A percentile compares a stretch with the other conserved stretches of the same genome.
These are phyloP conservation scores for Saccostrea cuccullata DNA, from an alignment of 1,140 invertebrate species.

Conservation along the genomic window DNA sequence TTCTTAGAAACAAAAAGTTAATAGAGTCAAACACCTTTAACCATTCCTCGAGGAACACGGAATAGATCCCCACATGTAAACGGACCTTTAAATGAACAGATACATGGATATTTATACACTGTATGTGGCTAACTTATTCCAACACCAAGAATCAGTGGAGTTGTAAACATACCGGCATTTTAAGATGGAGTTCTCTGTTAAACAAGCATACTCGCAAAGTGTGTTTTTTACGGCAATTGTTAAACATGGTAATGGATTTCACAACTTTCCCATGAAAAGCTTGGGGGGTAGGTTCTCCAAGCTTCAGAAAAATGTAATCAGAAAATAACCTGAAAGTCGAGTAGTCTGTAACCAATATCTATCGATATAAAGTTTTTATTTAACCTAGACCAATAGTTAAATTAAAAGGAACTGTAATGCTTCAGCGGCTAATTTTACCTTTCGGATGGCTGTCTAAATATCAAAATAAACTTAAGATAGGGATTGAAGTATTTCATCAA, in stretches of 20 bases:
- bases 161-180: conserved; percentile 19
- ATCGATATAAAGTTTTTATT: neutral
- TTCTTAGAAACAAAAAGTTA: conserved; percentile 84
- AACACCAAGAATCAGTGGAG: neutral
- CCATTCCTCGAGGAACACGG: conserved; percentile 67
- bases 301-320: conserved; percentile 68
- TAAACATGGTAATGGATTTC: conserved; percentile 57
- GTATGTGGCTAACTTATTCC: neutral
- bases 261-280: conserved; percentile 60
- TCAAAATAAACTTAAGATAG: conserved; percentile 67
- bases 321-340: conserved; percentile 62
- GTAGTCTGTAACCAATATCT: conserved; percentile 10
- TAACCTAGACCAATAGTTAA: neutral
- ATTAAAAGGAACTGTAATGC: neutral
- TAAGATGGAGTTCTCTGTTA: conserved; percentile 57
- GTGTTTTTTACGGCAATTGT: conserved; percentile 58
- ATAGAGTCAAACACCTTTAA: conserved; percentile 65
- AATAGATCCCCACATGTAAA: conserved; percentile 64
- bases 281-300: conserved; percentile 60
- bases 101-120: too few relatives aligned
- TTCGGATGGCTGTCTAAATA: conserved; percentile 68
- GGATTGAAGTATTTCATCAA: conserved; percentile 68
- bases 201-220: conserved; percentile 63
- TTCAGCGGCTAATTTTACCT: conserved; percentile 56
- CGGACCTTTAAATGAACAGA: conserved; percentile 54